Percentiles rank a stretch among this genome's conserved stretches.
Conservation (phyloP, 2,888 invertebrate species). For the Lumbricus terrestris region DNA sequence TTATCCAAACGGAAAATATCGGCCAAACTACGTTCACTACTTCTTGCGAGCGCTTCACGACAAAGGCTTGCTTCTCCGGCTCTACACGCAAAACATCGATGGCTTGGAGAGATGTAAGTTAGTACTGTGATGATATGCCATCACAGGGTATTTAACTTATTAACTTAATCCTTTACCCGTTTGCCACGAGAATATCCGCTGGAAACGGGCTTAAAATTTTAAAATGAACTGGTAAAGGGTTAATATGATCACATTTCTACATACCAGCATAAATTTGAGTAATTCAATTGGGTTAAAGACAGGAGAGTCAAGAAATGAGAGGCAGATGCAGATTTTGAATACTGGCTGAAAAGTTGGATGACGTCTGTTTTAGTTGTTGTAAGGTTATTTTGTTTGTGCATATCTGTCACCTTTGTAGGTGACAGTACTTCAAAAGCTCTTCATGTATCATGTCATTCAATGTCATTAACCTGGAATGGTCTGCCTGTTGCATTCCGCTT, state of each 20-base stretch:
- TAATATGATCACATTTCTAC: background rate
- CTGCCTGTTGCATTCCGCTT: too few species aligned
- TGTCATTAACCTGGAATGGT: too few species aligned
- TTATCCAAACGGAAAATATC: slow-evolving; percentile 71
- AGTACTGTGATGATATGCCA: too few species aligned
- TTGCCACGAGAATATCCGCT: too few species aligned
- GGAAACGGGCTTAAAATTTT: too few species aligned
- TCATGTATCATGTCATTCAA: background rate
- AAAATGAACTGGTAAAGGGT: too few species aligned
- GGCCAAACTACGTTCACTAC: slow-evolving; percentile 60
- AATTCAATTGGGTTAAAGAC: background rate
- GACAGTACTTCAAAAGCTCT: background rate
- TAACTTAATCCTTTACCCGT: too few species aligned
- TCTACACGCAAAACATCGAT: slow-evolving; percentile 62
- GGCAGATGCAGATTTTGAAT: background rate
- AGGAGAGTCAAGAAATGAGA: background rate
- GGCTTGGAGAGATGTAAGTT: slow-evolving; percentile 59
- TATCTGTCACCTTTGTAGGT: background rate
- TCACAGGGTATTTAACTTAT: background rate
- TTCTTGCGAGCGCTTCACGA: slow-evolving; percentile 58
- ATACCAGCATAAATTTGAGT: background rate
- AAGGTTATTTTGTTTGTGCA: background rate
- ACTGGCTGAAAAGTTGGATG: background rate
- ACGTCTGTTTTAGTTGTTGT: background rate
- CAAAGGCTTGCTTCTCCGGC: slow-evolving; percentile 56